Conservation (phyloP, 2,113 vertebrate species). For the Dipodomys ordii region DNA sequence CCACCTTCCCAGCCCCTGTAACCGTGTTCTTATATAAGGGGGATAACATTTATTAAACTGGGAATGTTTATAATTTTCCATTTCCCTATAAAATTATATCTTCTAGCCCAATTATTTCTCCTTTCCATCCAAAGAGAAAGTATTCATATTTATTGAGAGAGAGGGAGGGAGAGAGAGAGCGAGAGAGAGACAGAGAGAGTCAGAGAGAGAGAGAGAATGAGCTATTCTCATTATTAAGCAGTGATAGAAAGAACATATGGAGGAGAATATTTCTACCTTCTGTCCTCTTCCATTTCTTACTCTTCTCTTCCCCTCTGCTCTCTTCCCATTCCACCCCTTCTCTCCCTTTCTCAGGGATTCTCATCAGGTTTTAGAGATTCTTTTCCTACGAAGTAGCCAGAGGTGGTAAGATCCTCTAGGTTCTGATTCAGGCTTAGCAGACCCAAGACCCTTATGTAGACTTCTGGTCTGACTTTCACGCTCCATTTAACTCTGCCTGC, state of each 20-base stretch:
- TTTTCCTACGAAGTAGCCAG: not conserved
- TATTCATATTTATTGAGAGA: not conserved
- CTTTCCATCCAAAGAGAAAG: not conserved
- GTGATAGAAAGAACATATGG: not conserved
- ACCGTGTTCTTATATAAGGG: not conserved
- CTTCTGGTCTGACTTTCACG: not conserved
- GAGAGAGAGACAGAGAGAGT: not conserved
- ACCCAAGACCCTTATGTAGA: not conserved
- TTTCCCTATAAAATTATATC: conserved; percentile 43
- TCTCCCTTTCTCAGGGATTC: not conserved
- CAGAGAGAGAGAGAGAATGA: too few species aligned
- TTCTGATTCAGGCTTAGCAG: not conserved
- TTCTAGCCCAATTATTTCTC: not conserved
- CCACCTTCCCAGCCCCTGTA: too few species aligned
- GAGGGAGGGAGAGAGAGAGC: too few species aligned
- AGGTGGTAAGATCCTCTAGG: not conserved
- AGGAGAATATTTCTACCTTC: not conserved
- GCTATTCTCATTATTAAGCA: not conserved
- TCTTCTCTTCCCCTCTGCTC: too few species aligned
- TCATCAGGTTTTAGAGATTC: not conserved
- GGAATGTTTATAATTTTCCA: conserved; percentile 35
- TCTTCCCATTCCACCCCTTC: not conserved
- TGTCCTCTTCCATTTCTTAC: not conserved
- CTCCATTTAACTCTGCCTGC: not conserved
- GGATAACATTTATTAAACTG: conserved; percentile 21